phyloP scores from a whole-genome alignment of 2,797 vertebrate genomes.

The Myotis pilosus region DNA sequence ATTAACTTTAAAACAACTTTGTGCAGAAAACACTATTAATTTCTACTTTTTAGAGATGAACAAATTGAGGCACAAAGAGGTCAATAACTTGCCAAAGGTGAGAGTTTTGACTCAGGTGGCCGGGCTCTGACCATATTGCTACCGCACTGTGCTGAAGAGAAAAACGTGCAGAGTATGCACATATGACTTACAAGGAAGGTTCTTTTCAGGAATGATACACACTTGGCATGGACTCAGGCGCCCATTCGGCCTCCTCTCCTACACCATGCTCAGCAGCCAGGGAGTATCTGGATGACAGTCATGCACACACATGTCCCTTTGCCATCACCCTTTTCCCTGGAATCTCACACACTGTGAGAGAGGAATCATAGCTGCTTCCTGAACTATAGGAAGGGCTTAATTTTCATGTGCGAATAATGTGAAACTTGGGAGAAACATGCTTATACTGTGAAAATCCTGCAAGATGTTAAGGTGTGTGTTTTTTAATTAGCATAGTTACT shows the following conservation, averaged over 20 bases:
- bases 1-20: neutral
- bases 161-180: neutral
- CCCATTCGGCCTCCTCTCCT: neutral
- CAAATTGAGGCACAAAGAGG: neutral
- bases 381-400: conserved; percentile 23
- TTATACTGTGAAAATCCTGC: conserved; percentile 39
- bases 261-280: neutral
- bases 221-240: neutral
- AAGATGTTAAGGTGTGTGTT: neutral
- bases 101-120: neutral
- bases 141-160: neutral
- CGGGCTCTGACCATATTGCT: neutral
- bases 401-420: conserved; percentile 55
- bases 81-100: neutral
- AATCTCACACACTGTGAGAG: neutral
- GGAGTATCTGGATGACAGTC: neutral
- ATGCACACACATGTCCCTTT: rapidly evolving
- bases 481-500: conserved; percentile 9
- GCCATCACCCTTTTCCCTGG: neutral
- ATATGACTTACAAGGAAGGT: neutral
- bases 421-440: conserved; percentile 31
- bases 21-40: neutral
- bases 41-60: neutral
- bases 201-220: neutral
- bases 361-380: neutral